These are phyloP conservation scores for Napeogenes inachia DNA, from an alignment of 2,888 invertebrate genomes.

Conservation along the genomic window DNA sequence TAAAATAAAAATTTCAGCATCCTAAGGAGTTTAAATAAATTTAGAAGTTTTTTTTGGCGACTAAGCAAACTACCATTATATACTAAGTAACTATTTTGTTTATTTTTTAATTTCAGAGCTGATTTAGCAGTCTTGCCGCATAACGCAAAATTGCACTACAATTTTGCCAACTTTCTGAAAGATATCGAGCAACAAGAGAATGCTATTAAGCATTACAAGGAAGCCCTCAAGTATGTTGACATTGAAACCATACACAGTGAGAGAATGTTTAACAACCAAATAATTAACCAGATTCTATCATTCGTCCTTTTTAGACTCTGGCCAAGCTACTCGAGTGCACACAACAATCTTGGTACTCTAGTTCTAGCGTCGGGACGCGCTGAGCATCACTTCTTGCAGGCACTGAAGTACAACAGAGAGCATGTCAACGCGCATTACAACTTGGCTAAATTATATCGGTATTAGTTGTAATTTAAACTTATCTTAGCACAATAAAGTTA, in stretches of 20 bases:
- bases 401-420: slow-evolving; percentile 83
- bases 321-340: slow-evolving; percentile 90
- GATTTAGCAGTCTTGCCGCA: slow-evolving; percentile 87
- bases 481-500: neutral
- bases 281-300: neutral
- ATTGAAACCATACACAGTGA: too few species aligned
- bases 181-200: slow-evolving; percentile 84
- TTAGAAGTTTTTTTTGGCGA: too few species aligned
- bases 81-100: neutral
- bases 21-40: too few species aligned
- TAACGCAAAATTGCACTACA: slow-evolving; percentile 94
- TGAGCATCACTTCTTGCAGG: slow-evolving; percentile 85
- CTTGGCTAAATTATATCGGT: slow-evolving; percentile 89
- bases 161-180: slow-evolving; percentile 90
- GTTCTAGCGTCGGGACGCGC: slow-evolving; percentile 82
- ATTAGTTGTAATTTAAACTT: slow-evolving; percentile 33
- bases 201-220: slow-evolving; percentile 87
- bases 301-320: slow-evolving; percentile 79
- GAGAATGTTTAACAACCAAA: neutral
- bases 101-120: slow-evolving; percentile 77
- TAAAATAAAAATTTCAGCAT: too few species aligned
- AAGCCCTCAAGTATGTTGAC: slow-evolving; percentile 83
- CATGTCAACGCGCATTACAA: slow-evolving; percentile 92
- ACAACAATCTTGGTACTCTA: slow-evolving; percentile 91
- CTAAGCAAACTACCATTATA: too few species aligned